Conservation (phyloP, 53 echinoderm and acorn worm species). For the Henricia sp. region DNA sequence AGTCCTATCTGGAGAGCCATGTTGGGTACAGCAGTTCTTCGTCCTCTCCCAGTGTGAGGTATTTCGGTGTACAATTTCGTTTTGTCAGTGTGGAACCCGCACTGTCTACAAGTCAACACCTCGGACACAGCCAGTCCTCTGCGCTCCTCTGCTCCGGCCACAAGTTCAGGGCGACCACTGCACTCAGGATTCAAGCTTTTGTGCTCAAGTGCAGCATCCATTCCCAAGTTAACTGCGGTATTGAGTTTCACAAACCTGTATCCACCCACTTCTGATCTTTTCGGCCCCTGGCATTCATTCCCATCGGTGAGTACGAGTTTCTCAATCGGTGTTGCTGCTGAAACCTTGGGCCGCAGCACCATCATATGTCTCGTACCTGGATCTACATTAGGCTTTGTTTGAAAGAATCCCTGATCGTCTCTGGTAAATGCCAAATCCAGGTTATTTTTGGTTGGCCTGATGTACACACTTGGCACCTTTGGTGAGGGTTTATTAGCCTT, state of each 20-base stretch:
- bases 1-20: constrained; percentile 34
- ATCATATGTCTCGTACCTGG: too few species aligned
- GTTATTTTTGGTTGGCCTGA: too few species aligned
- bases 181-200: background rate
- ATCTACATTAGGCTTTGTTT: too few species aligned
- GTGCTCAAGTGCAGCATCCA: background rate
- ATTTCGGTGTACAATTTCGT: background rate
- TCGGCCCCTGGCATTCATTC: too few species aligned
- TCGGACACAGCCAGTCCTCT: background rate
- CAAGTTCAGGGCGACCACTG: background rate
- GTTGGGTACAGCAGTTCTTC: constrained; percentile 4
- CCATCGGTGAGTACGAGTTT: background rate
- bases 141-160: background rate
- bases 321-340: background rate
- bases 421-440: too few species aligned
- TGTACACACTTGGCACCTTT: too few species aligned
- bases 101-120: background rate
- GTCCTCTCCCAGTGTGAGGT: background rate
- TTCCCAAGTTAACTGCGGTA: constrained; percentile 3
- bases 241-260: background rate
- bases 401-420: too few species aligned
- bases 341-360: background rate
- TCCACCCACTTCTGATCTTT: background rate
- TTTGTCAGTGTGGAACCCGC: background rate
- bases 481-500: too few species aligned